phyloP scores from a whole-genome alignment of 2,888 invertebrate species.

The Anoplius nigerrimus region DNA sequence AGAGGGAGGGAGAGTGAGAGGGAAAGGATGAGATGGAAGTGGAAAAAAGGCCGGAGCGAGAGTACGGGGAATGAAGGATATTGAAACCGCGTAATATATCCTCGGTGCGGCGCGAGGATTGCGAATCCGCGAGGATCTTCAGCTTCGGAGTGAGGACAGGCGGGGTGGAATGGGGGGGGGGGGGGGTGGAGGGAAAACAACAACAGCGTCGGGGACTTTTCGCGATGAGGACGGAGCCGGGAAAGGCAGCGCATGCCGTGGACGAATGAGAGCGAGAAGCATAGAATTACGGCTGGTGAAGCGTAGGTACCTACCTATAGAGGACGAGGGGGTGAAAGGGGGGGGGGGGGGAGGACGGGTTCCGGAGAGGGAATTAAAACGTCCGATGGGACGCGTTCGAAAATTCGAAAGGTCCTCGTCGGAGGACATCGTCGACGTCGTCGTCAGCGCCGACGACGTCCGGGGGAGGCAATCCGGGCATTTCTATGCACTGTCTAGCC shows the following conservation, averaged over 20 bases:
- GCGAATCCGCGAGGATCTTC: no score
- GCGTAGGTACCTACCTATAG: neutral
- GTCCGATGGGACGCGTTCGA: slow-evolving; percentile 4
- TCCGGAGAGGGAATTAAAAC: neutral
- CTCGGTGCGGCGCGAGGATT: no score
- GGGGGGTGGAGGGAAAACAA: no score
- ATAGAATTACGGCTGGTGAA: neutral
- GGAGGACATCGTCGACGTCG: neutral
- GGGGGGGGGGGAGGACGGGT: neutral
- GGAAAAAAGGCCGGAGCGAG: neutral
- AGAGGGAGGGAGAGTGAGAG: neutral
- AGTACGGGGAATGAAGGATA: no score
- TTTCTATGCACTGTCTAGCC: no score
- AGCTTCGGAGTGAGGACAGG: no score
- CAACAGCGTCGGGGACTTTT: no score
- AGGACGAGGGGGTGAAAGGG: neutral
- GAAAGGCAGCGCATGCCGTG: neutral
- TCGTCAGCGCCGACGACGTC: neutral
- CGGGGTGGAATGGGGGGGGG: no score
- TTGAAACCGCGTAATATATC: no score
- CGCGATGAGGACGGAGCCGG: no score
- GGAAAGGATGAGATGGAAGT: neutral
- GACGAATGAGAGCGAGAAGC: neutral
- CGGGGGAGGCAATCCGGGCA: neutral
- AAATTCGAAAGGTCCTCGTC: neutral